Conservation (phyloP, 2,113 vertebrate genomes). For the Sarotherodon lohbergeri region DNA sequence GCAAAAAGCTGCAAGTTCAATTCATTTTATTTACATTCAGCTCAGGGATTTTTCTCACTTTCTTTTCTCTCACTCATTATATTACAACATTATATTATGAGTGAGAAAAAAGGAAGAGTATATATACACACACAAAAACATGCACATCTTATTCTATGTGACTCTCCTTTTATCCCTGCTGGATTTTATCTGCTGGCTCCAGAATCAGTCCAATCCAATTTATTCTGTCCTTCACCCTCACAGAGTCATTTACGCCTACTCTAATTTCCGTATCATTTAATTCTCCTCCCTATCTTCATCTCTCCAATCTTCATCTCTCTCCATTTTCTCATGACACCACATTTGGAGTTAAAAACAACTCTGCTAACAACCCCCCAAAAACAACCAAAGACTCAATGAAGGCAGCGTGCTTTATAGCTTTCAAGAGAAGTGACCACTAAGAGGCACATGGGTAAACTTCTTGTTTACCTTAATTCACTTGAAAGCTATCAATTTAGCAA, state of each 20-base stretch:
- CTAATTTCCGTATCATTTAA: constrained; percentile 57
- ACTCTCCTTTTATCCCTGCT: constrained; percentile 16
- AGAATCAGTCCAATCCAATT: constrained; percentile 53
- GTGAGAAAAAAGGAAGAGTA: not conserved
- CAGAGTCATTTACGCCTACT: constrained; percentile 33
- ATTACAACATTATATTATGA: not conserved
- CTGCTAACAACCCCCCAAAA: not conserved
- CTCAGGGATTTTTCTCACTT: not conserved
- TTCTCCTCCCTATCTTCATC: constrained; percentile 45
- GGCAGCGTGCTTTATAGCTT: not conserved
- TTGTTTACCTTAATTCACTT: not conserved
- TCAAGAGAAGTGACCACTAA: not conserved
- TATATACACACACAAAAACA: not conserved
- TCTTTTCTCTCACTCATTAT: not conserved
- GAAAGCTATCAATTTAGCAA: not conserved
- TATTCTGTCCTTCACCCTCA: constrained; percentile 59
- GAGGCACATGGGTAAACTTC: not conserved
- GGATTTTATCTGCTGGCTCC: constrained; percentile 39
- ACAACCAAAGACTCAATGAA: not conserved
- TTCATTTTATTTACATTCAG: not conserved
- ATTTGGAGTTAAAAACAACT: constrained; percentile 10
- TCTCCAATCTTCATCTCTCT: constrained; percentile 2
- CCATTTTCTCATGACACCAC: constrained; percentile 20
- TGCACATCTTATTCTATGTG: not conserved
- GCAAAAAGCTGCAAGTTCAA: not conserved